Base-by-base conservation (phyloP, 2,888 invertebrate genomes). In the Apamea anceps region DNA sequence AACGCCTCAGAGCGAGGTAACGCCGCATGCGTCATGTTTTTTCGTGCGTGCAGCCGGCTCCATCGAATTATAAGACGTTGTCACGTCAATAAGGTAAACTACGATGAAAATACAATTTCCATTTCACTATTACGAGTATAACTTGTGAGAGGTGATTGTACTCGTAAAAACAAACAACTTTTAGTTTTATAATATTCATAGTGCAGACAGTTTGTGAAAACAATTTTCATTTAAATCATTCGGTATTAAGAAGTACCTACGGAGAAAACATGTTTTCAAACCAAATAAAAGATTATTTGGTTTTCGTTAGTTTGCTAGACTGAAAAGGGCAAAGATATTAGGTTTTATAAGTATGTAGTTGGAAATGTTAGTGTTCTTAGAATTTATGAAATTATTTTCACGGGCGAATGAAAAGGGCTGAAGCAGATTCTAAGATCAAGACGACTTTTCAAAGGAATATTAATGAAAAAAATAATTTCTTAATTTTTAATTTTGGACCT, bases 131-230 rank as follows among this genome's bases (percentile, higher is more conserved):
- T 15, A 32, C 32, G 32, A 32, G 32, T 32, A 12, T 2, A 32
- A 37, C 6, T 7, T n/a, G 45, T 45, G 8, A 6, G n/a, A 8
- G 87, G 85, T 87, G 37, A 72, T 18, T 75, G 80, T 8, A 54
- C 85, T 85, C 74, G 45, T 87, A 51, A 74, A 84, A 68, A 57
- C 67, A 87, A 87, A 84, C 79, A 78, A 60, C 48, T 71, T 66
- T 21, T n/a, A 45, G n/a, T 83, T 78, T 72, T 45, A 74, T 62
- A 72, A 77, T 83, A 73, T 84, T 87, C 72, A 65, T 32, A 86
- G 45, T 42, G 37, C 70, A 86, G 75, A 72, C 60, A 42, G 42
- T 77, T 83, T 37, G 18, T 1, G 37, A 32, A 76, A 75, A 68
- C 63, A 28, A 65, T 79, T 84, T 78, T 48, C 45, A 84, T 78